Conservation (phyloP, 2,797 vertebrate species). For the Cuculus canorus region DNA sequence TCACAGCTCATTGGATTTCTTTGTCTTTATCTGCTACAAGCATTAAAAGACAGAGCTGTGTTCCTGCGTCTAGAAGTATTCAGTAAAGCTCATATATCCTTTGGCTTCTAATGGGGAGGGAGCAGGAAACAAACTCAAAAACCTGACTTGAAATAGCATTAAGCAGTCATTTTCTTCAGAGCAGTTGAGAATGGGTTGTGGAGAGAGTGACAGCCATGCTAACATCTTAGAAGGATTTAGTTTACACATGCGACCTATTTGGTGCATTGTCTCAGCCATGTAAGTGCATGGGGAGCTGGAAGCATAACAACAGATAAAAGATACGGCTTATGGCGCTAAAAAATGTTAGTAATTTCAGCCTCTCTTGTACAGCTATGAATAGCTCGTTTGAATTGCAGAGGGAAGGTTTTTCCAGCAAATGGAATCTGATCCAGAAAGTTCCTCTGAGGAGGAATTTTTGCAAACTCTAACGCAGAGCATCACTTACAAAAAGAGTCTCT, state of each 20-base stretch:
- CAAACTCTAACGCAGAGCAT: background rate
- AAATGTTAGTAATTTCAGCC: background rate
- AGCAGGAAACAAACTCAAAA: background rate
- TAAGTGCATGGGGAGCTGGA: background rate
- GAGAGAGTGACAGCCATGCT: background rate
- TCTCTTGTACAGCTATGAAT: background rate
- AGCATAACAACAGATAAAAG: slow-evolving; percentile 27
- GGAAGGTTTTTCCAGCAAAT: background rate
- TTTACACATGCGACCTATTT: slow-evolving; percentile 25
- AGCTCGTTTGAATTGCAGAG: background rate
- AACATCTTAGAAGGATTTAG: slow-evolving; percentile 26
- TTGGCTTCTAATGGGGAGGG: background rate
- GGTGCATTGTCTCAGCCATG: background rate
- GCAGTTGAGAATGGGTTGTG: background rate
- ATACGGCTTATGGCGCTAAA: background rate
- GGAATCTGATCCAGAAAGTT: slow-evolving; percentile 10
- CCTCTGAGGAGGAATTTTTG: background rate
- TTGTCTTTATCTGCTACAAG: slow-evolving; percentile 27
- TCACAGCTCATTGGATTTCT: slow-evolving; percentile 48
- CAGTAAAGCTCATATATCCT: background rate
- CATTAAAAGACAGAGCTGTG: slow-evolving; percentile 35
- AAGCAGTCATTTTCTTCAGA: background rate
- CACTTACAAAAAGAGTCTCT: background rate
- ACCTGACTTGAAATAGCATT: background rate
- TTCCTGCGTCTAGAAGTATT: slow-evolving; percentile 12